Evolutionary conservation across 2,797 vertebrate species (phyloP).

Genomic region (Danio albolineatus): DNA sequence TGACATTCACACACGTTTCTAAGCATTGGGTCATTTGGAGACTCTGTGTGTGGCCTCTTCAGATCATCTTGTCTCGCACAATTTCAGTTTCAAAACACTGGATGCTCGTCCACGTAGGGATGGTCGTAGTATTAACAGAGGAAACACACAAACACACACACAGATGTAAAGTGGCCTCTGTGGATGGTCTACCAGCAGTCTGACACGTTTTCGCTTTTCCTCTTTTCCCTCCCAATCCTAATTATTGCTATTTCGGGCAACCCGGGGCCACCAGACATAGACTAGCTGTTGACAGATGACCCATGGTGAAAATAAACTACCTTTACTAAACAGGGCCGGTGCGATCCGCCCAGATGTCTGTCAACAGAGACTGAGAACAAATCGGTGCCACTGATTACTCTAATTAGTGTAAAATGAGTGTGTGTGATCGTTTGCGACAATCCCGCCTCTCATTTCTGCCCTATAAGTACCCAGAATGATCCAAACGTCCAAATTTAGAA

Average conservation of each 20-base stretch:
- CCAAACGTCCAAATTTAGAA: slow-evolving; percentile 68
- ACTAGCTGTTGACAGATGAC: slow-evolving; percentile 76
- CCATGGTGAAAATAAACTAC: slow-evolving; percentile 76
- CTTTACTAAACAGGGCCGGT: slow-evolving; percentile 58
- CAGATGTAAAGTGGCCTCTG: slow-evolving; percentile 53
- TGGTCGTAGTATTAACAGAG: slow-evolving; percentile 60
- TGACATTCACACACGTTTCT: not conserved
- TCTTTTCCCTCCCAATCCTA: slow-evolving; percentile 78
- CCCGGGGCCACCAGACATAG: slow-evolving; percentile 76
- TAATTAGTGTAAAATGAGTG: slow-evolving; percentile 64
- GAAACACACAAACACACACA: slow-evolving; percentile 53
- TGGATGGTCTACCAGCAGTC: slow-evolving; percentile 68
- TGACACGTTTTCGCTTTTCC: slow-evolving; percentile 83
- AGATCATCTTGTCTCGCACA: slow-evolving; percentile 64
- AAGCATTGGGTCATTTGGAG: slow-evolving; percentile 25
- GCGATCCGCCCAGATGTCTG: slow-evolving; percentile 66
- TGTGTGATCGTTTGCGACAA: slow-evolving; percentile 56
- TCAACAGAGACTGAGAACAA: slow-evolving; percentile 74
- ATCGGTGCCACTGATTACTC: slow-evolving; percentile 76
- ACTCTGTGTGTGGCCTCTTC: slow-evolving; percentile 69
- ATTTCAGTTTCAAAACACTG: slow-evolving; percentile 62
- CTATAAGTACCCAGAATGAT: slow-evolving; percentile 76
- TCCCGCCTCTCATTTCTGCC: slow-evolving; percentile 65
- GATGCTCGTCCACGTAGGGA: slow-evolving; percentile 66
- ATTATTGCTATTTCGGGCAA: slow-evolving; percentile 78